These are phyloP conservation scores for Disparrhopalites patrizii DNA, from an alignment of 2,888 invertebrate genomes.

Conservation along the genomic window DNA sequence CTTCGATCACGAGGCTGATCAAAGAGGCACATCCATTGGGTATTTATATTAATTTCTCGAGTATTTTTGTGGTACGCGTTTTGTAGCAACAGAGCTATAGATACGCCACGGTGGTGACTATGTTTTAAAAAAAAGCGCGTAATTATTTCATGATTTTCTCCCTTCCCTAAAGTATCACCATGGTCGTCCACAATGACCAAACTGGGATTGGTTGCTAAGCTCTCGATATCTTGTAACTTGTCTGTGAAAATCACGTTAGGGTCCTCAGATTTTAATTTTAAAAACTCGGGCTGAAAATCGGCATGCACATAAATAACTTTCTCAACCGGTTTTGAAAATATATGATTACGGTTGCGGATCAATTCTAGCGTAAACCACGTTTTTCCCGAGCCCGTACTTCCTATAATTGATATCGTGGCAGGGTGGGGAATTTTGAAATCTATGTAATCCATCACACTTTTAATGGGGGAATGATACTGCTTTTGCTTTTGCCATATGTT, in stretches of 20 bases:
- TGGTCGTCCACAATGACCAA: conserved; percentile 13
- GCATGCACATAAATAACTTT: conserved; percentile 18
- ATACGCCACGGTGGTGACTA: not conserved
- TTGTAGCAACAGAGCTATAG: conserved; percentile 7
- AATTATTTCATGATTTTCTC: not conserved
- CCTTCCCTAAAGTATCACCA: not conserved
- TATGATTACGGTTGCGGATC: not conserved
- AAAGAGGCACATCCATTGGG: not conserved
- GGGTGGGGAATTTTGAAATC: not conserved
- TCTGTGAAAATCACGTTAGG: not conserved
- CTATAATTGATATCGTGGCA: not conserved
- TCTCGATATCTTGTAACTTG: conserved; percentile 2
- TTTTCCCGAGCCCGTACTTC: not conserved
- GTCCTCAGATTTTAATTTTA: not conserved
- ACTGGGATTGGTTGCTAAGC: not conserved
- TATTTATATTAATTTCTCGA: not conserved
- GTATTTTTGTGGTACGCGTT: conserved; percentile 1
- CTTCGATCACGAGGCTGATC: conserved; percentile 6
- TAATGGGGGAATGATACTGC: too few species aligned
- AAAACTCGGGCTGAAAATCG: conserved; percentile 1
- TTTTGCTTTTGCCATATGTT: too few species aligned
- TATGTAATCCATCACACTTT: not conserved
- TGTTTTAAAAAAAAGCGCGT: conserved; percentile 3
- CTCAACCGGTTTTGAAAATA: not conserved
- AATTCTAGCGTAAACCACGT: not conserved